Evolutionary conservation across 2,797 vertebrate genomes (phyloP).

Genomic region (Smutsia temminckii): DNA sequence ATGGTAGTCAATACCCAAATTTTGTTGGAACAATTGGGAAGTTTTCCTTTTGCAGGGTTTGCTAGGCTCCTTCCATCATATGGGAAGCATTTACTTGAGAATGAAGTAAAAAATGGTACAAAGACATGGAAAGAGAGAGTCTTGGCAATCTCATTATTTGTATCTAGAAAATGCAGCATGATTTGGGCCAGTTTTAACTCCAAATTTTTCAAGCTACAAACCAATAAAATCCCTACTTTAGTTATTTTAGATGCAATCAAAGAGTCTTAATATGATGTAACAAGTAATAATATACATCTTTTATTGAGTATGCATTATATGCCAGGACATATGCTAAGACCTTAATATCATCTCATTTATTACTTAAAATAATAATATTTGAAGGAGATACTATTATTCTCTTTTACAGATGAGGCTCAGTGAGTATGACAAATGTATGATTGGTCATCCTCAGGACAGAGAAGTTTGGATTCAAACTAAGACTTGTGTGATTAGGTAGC

Average conservation of each 20-base stretch:
- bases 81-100: background rate
- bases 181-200: background rate
- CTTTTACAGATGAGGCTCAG: background rate
- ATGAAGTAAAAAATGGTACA: background rate
- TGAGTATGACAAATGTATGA: background rate
- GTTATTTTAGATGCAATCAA: background rate
- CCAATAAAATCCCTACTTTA: background rate
- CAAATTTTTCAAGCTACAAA: background rate
- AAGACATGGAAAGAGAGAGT: background rate
- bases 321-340: background rate
- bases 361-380: conserved; percentile 25
- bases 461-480: background rate
- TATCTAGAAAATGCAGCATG: background rate
- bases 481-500: background rate
- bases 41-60: background rate
- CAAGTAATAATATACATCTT: background rate
- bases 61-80: background rate
- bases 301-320: background rate
- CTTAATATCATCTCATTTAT: background rate
- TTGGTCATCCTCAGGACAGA: background rate
- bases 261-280: background rate
- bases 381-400: background rate
- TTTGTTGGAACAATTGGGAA: background rate
- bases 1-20: background rate
- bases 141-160: background rate